Evolutionary conservation across 2,797 vertebrate species (phyloP).

Genomic region (Pterois miles): DNA sequence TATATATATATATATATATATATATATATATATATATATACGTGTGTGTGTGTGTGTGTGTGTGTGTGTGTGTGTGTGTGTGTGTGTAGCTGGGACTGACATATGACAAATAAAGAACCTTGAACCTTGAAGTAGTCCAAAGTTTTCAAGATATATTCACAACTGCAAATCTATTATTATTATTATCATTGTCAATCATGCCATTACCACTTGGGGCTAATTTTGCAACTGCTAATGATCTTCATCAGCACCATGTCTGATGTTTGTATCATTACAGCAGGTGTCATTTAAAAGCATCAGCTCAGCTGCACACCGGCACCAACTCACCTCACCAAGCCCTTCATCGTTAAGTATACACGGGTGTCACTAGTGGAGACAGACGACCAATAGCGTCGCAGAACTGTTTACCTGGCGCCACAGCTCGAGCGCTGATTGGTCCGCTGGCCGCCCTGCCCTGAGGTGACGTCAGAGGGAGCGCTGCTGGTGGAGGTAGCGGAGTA

Average conservation of each 20-base stretch:
- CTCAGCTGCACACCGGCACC: background rate
- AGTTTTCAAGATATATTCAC: background rate
- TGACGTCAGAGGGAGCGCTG: conserved; percentile 63
- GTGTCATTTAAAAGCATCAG: background rate
- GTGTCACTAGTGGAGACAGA: background rate
- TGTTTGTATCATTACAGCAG: background rate
- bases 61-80: no score
- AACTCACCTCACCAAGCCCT: background rate
- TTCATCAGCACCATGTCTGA: background rate
- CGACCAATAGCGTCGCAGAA: conserved; percentile 4
- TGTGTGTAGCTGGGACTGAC: no score
- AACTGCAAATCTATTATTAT: background rate
- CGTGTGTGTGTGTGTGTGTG: no score
- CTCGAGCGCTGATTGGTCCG: conserved; percentile 61
- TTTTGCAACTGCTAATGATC: background rate
- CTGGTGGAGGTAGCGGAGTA: conserved; percentile 33
- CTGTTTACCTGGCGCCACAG: conserved; percentile 53
- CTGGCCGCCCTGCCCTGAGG: conserved; percentile 10
- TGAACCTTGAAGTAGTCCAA: background rate
- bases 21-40: no score
- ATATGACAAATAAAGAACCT: no score
- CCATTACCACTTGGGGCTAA: background rate
- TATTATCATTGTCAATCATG: background rate
- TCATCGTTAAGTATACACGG: background rate
- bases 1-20: no score